Evolutionary conservation across 2,797 vertebrate genomes (phyloP).

Genomic region (Phalanger gymnotis): DNA sequence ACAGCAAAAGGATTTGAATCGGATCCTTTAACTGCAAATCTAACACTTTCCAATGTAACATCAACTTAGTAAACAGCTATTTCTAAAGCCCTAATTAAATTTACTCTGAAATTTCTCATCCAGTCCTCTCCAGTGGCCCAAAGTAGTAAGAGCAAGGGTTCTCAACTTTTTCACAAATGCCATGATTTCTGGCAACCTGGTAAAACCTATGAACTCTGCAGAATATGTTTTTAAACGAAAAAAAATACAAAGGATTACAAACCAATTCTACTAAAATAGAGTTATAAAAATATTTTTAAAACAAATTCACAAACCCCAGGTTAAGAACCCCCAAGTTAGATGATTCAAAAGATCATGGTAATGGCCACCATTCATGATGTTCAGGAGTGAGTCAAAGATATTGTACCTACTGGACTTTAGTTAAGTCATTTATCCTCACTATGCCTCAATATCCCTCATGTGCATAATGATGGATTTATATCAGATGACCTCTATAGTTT

Average conservation of each 20-base stretch:
- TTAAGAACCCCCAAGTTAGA: background rate
- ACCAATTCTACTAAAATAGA: background rate
- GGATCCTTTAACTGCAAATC: background rate
- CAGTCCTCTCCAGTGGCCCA: conserved; percentile 9
- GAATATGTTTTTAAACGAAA: background rate
- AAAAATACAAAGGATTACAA: background rate
- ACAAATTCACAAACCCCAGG: background rate
- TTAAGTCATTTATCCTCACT: background rate
- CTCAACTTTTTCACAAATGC: background rate
- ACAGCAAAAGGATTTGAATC: background rate
- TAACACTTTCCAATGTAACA: background rate
- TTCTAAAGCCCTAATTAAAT: conserved; percentile 17
- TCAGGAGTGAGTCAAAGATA: background rate
- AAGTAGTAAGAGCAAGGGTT: background rate
- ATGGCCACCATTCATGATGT: background rate
- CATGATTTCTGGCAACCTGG: background rate
- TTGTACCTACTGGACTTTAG: background rate
- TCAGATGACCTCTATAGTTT: background rate
- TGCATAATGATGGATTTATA: background rate
- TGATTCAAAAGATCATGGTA: background rate
- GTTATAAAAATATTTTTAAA: background rate
- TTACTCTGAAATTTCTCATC: background rate
- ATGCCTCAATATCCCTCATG: background rate
- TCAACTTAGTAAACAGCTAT: background rate
- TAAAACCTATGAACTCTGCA: background rate